Percentiles rank a stretch among this genome's conserved stretches.
phyloP scores from a whole-genome alignment of 2,797 vertebrate genomes.

The Benthosema pterotum region DNA sequence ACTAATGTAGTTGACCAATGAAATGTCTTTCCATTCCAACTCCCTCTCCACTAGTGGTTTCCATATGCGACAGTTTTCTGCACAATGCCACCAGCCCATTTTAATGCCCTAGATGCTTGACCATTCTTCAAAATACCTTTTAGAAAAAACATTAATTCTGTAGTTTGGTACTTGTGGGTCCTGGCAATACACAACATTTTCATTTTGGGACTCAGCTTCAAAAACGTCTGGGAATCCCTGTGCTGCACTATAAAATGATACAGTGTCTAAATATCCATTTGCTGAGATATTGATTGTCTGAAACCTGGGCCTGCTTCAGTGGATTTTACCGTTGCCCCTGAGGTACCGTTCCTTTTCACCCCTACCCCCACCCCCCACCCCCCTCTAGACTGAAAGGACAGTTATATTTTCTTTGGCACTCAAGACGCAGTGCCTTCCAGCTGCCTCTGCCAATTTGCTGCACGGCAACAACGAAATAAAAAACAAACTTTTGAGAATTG shows the following conservation, averaged over 20 bases:
- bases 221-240: too few species aligned
- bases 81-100: too few species aligned
- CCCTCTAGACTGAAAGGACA: constrained; percentile 8
- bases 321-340: constrained; percentile 55
- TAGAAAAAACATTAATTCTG: too few species aligned
- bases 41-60: constrained; percentile 18
- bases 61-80: too few species aligned
- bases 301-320: constrained; percentile 49
- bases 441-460: constrained; percentile 6
- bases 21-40: constrained; percentile 24
- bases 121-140: too few species aligned
- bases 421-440: constrained; percentile 6
- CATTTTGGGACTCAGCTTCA: too few species aligned
- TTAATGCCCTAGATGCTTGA: too few species aligned
- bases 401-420: constrained; percentile 27
- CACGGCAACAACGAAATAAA: not conserved
- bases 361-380: too few species aligned
- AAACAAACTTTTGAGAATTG: constrained; percentile 1
- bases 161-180: too few species aligned
- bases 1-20: constrained; percentile 57
- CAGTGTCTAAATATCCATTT: too few species aligned
- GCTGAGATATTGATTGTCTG: constrained; percentile 54
- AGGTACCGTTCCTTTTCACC: constrained; percentile 41
- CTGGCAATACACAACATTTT: too few species aligned
- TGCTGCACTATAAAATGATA: too few species aligned